phyloP scores from a whole-genome alignment of 2,888 invertebrate species.

The Oegoconia quadripuncta region DNA sequence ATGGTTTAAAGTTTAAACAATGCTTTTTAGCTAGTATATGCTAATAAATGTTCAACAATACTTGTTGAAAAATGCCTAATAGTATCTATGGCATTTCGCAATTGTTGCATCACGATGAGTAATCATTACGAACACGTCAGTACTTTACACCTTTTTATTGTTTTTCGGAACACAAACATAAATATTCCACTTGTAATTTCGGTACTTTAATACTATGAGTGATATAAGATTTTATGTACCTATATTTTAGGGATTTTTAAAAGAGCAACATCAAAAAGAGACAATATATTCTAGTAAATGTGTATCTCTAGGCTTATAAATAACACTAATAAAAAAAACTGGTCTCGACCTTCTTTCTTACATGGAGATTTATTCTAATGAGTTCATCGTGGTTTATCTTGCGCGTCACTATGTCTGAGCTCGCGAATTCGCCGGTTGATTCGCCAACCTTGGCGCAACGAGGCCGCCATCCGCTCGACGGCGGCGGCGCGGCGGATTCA shows the following conservation, averaged over 20 bases:
- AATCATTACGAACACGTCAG: slow-evolving; percentile 25
- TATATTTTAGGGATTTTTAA: neutral
- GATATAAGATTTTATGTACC: neutral
- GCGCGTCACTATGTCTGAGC: slow-evolving; percentile 66
- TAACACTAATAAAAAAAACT: neutral
- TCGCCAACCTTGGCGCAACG: slow-evolving; percentile 70
- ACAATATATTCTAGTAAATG: neutral
- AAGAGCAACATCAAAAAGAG: too few species aligned
- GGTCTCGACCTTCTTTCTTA: slow-evolving; percentile 8
- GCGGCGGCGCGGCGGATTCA: slow-evolving; percentile 42
- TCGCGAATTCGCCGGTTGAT: slow-evolving; percentile 61
- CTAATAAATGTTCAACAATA: slow-evolving; percentile 58
- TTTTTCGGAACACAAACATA: slow-evolving; percentile 3
- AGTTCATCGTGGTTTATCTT: slow-evolving; percentile 33
- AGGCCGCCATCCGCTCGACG: slow-evolving; percentile 46
- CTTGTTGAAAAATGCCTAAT: slow-evolving; percentile 43
- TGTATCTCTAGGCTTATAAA: neutral
- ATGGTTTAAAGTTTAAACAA: slow-evolving; percentile 27
- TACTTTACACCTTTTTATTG: slow-evolving; percentile 11
- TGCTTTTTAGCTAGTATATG: slow-evolving; percentile 51
- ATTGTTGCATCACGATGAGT: slow-evolving; percentile 48
- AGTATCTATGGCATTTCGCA: slow-evolving; percentile 40
- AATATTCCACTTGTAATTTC: slow-evolving; percentile 1
- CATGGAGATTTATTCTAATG: slow-evolving; percentile 11
- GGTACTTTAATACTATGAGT: neutral